These are phyloP conservation scores for Drosophila dives DNA, from an alignment of 2,888 invertebrate genomes.

Conservation along the genomic window DNA sequence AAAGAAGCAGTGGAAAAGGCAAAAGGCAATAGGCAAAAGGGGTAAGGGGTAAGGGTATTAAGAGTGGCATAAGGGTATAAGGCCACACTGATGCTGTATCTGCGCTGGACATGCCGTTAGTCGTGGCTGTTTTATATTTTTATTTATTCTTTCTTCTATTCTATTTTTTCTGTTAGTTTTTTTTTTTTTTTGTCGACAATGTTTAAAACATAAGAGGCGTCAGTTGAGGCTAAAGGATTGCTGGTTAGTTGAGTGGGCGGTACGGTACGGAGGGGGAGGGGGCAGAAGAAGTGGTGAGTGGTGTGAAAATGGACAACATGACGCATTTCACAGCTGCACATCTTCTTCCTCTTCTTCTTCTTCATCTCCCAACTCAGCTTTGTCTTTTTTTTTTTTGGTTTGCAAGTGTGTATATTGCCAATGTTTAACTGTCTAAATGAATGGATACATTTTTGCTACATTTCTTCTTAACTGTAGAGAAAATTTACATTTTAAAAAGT, in stretches of 20 bases:
- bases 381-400: neutral
- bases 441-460: neutral
- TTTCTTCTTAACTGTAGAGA: neutral
- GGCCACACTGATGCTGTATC: slow-evolving; percentile 45
- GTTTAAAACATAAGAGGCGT: slow-evolving; percentile 72
- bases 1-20: slow-evolving; percentile 2
- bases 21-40: neutral
- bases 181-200: slow-evolving; percentile 50
- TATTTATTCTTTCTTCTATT: slow-evolving; percentile 17
- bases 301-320: slow-evolving; percentile 25
- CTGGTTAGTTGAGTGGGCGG: slow-evolving; percentile 25
- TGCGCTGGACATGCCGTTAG: slow-evolving; percentile 76
- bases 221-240: slow-evolving; percentile 46
- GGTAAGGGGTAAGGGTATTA: slow-evolving; percentile 11
- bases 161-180: slow-evolving; percentile 17
- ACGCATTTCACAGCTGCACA: slow-evolving; percentile 32
- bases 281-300: neutral
- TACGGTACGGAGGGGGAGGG: neutral
- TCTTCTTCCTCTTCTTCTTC: neutral
- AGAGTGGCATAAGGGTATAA: slow-evolving; percentile 15
- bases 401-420: slow-evolving; percentile 14
- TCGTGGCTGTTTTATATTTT: slow-evolving; percentile 33
- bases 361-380: neutral
- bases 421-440: neutral
- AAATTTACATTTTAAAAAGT: neutral